Evolutionary conservation across 1,140 invertebrate genomes (phyloP).

Genomic region (Maconellicoccus hirsutus): DNA sequence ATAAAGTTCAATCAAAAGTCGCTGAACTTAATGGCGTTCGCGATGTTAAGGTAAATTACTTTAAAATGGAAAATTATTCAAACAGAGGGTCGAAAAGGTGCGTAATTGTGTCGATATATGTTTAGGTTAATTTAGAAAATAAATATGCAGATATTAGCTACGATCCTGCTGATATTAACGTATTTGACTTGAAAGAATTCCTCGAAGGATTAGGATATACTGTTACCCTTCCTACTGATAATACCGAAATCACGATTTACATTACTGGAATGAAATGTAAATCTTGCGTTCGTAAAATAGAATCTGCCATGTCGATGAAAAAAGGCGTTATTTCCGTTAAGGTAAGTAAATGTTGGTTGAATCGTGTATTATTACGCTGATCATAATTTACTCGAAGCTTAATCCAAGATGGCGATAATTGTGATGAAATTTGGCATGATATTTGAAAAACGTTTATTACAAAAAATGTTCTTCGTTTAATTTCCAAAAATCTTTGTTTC

Average conservation of each 20-base stretch:
- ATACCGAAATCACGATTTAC: constrained; percentile 26
- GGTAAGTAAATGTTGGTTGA: too few species aligned
- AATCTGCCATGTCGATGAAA: constrained; percentile 18
- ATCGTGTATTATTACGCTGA: too few species aligned
- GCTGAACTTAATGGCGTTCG: neutral
- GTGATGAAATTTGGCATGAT: too few species aligned
- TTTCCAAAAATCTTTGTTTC: too few species aligned
- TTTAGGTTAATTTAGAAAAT: constrained; percentile 47
- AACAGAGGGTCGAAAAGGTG: neutral
- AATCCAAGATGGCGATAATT: too few species aligned
- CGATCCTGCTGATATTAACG: constrained; percentile 42
- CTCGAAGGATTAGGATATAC: constrained; percentile 72
- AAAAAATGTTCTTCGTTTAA: too few species aligned
- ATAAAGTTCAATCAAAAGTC: neutral
- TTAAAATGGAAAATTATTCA: too few species aligned
- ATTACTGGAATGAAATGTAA: constrained; percentile 75
- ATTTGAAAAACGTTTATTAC: too few species aligned
- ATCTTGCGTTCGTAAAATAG: constrained; percentile 51
- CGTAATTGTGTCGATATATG: neutral
- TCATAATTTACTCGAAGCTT: too few species aligned
- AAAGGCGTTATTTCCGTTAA: constrained; percentile 26
- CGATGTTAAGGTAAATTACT: neutral
- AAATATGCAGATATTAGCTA: constrained; percentile 55
- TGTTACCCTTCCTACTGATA: constrained; percentile 30
- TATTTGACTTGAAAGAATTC: constrained; percentile 45